phyloP scores from a whole-genome alignment of 2,888 invertebrate species.

The Gasteruption jaculator region DNA sequence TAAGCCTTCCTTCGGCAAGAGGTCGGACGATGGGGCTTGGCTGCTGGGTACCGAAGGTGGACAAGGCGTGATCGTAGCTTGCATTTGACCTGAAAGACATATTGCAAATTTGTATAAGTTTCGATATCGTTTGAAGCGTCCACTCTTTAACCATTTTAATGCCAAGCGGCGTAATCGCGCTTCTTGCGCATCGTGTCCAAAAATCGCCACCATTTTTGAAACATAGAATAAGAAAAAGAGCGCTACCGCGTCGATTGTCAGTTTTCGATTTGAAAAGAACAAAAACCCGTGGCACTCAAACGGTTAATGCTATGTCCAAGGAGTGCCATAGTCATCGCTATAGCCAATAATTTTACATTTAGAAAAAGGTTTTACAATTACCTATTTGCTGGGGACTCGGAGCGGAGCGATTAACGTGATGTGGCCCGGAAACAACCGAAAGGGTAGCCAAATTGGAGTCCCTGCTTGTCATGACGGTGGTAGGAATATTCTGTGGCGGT shows the following conservation, averaged over 20 bases:
- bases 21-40: constrained; percentile 50
- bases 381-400: constrained; percentile 48
- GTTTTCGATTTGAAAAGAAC: constrained; percentile 2
- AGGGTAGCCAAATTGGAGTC: constrained; percentile 60
- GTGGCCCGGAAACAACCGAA: constrained; percentile 59
- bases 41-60: constrained; percentile 50
- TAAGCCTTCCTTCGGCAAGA: constrained; percentile 62
- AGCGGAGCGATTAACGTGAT: constrained; percentile 45
- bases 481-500: constrained; percentile 34
- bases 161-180: neutral
- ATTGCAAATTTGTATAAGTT: neutral
- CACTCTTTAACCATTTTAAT: too few relatives aligned
- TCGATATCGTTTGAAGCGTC: neutral
- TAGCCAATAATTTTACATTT: neutral
- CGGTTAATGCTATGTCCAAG: too few relatives aligned
- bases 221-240: neutral
- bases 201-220: too few relatives aligned
- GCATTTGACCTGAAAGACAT: constrained; percentile 43
- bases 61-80: constrained; percentile 67
- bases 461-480: constrained; percentile 38
- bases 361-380: constrained; percentile 20
- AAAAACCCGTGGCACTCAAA: too few relatives aligned
- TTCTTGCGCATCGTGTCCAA: too few relatives aligned
- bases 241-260: neutral
- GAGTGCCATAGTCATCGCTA: neutral